These are phyloP conservation scores for Momotus momota DNA, from an alignment of 2,797 vertebrate genomes.

Conservation along the genomic window DNA sequence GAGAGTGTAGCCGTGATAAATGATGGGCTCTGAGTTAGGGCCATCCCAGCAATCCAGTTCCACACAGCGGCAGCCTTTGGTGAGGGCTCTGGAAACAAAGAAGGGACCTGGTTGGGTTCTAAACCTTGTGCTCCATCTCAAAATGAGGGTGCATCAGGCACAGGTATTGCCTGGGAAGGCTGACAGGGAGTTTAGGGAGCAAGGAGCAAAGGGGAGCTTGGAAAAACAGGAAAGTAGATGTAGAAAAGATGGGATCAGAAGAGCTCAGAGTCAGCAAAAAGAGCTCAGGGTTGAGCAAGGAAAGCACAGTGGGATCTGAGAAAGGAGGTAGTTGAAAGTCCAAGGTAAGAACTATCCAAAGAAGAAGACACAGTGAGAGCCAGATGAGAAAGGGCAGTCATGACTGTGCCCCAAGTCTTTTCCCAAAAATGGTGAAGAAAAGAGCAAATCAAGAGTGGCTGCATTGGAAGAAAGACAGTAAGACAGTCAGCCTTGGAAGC, in stretches of 20 bases:
- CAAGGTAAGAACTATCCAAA: background rate
- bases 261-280: background rate
- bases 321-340: background rate
- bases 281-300: background rate
- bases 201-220: background rate
- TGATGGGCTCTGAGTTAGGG: slow-evolving; percentile 88
- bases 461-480: background rate
- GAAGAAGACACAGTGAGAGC: background rate
- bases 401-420: background rate
- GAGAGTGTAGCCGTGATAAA: slow-evolving; percentile 96
- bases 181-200: background rate
- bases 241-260: background rate
- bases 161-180: background rate
- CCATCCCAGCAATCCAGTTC: slow-evolving; percentile 98
- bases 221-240: background rate
- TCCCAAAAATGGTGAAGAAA: background rate
- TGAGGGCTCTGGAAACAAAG: slow-evolving; percentile 84
- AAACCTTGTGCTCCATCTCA: background rate
- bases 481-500: background rate
- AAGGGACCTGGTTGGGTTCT: slow-evolving; percentile 6
- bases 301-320: background rate
- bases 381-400: background rate
- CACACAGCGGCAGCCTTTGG: slow-evolving; percentile 95
- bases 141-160: background rate
- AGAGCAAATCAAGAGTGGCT: background rate